phyloP scores from a whole-genome alignment of 2,113 vertebrate genomes.

The human (Homo sapiens) region DNA sequence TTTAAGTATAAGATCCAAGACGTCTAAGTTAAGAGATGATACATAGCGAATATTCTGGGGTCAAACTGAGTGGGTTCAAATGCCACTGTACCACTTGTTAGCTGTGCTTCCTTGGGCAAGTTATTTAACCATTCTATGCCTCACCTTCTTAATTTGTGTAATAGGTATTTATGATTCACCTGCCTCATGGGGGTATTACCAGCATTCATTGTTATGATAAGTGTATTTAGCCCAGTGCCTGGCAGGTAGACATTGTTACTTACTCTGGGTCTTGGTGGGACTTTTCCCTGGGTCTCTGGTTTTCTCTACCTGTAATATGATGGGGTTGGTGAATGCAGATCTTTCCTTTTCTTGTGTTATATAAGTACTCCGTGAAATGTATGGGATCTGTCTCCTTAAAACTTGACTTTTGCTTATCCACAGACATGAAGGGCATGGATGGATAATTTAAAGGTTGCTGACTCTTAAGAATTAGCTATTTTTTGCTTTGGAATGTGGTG shows the following conservation, averaged over 20 bases:
- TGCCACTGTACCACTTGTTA: not conserved
- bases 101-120: not conserved
- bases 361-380: not conserved
- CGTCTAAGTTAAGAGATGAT: not conserved
- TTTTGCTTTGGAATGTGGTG: not conserved
- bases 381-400: not conserved
- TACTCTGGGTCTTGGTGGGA: not conserved
- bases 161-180: not conserved
- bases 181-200: not conserved
- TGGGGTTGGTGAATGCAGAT: not conserved
- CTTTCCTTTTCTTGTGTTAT: not conserved
- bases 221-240: not conserved
- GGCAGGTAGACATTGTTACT: too few species aligned
- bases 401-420: not conserved
- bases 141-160: not conserved
- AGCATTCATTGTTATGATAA: not conserved
- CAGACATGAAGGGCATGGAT: not conserved
- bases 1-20: not conserved
- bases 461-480: not conserved
- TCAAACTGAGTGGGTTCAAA: not conserved
- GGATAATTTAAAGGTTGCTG: not conserved
- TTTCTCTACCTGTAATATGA: slow-evolving; percentile 8
- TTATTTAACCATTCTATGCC: not conserved
- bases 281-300: not conserved
- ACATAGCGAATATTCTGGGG: not conserved